Evolutionary conservation across 2,888 invertebrate genomes (phyloP).

Genomic region (Homarus gammarus): DNA sequence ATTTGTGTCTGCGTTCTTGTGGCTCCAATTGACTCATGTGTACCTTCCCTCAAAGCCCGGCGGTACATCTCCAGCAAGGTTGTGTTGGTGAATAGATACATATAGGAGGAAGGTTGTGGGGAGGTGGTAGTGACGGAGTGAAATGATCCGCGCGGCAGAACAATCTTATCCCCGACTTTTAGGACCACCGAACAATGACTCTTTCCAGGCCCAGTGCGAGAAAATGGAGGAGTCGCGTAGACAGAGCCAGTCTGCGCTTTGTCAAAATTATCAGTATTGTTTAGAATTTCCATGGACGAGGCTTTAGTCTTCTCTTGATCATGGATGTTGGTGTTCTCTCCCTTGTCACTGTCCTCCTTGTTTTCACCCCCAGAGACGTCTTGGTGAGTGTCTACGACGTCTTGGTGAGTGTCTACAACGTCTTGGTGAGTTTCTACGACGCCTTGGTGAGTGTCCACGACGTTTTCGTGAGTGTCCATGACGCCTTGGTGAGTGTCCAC

Average conservation of each 20-base stretch:
- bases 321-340: neutral
- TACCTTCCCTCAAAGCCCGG: too few species aligned
- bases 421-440: too few species aligned
- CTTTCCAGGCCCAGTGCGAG: neutral
- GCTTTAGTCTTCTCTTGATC: neutral
- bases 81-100: conserved; percentile 87
- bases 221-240: neutral
- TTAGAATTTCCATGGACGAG: too few species aligned
- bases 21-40: too few species aligned
- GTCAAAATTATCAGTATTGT: neutral
- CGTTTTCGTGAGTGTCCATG: too few species aligned
- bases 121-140: conserved; percentile 79
- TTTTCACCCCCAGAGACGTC: neutral
- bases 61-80: conserved; percentile 79
- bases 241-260: neutral
- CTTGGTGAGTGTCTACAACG: neutral
- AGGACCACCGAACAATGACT: conserved; percentile 8
- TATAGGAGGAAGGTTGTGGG: conserved; percentile 85
- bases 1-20: too few species aligned
- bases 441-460: too few species aligned
- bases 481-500: too few species aligned
- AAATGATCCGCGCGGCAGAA: conserved; percentile 32
- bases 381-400: neutral
- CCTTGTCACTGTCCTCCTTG: neutral
- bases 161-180: conserved; percentile 5